A percentile compares a stretch with the other conserved stretches of the same genome.
Evolutionary conservation across 2,113 vertebrate genomes (phyloP).

Genomic region (Tenrec ecaudatus): DNA sequence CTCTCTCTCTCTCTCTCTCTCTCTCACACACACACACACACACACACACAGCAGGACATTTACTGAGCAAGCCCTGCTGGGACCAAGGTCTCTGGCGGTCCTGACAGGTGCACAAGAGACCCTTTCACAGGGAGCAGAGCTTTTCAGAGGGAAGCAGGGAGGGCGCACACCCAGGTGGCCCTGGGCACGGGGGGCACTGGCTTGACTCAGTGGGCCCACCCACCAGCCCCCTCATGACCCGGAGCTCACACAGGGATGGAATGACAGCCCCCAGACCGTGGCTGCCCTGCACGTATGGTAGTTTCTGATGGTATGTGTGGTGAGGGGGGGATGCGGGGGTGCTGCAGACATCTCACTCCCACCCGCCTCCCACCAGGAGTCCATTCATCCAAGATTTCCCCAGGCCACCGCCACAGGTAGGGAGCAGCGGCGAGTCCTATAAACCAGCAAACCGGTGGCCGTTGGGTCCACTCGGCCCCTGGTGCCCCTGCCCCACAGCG

Average conservation of each 20-base stretch:
- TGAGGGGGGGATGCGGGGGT: no score
- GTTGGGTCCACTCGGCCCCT: neutral
- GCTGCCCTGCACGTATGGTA: neutral
- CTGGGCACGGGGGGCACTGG: neutral
- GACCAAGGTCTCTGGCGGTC: neutral
- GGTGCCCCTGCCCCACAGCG: neutral
- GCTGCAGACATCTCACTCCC: neutral
- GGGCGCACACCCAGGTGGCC: neutral
- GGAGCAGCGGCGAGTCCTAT: neutral
- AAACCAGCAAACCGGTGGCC: neutral
- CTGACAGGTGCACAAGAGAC: neutral
- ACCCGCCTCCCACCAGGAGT: neutral
- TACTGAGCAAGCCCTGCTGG: neutral
- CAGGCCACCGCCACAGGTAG: neutral
- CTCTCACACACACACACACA: neutral
- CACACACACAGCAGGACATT: neutral
- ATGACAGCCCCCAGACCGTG: neutral
- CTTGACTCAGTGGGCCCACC: neutral
- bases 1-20: neutral
- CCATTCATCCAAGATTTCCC: neutral
- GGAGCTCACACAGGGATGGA: fast-evolving
- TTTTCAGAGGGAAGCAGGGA: neutral
- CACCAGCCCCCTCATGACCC: neutral
- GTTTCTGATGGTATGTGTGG: neutral
- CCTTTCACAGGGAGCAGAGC: neutral